Evolutionary conservation across 2,113 vertebrate species (phyloP), one percentile per base, ranked within the genome.

Genomic region (Amblyornis subalaris): DNA sequence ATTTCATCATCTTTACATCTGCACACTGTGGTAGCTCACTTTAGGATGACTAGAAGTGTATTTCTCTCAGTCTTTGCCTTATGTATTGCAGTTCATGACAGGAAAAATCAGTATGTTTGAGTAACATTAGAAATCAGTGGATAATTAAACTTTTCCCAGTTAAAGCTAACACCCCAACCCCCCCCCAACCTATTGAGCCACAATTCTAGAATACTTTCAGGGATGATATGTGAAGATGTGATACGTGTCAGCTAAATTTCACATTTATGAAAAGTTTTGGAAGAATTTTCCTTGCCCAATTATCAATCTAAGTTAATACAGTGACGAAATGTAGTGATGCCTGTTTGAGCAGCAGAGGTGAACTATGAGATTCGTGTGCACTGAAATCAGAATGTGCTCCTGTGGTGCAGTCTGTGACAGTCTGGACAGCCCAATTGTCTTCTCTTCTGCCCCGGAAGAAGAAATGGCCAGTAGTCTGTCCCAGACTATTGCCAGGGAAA

Each of bases 351-450:
- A 80, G 35, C 47, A 67, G 82, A 74, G 36, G 20, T 92, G 48
- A 66, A 28, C 40, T 50, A 6, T 31, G 1, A 1, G 17, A 10
- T 14, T 61, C 12, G 10, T 28, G 25, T 48, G 14, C 0, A 0
- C 44, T 76, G 61, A 60, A 35, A 94, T 33, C 33, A 71, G 33
- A 42, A 26, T 45, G 5, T 84, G 18, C 85, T 67, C 31, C 40
- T 42, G n/a, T 25, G 31, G 28, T 6, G 4, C 73, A 62, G 38
- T 40, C 50, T 48, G 31, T 55, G 54, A 7, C 25, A 42, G 20
- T 66, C 35, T 77, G 60, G 24, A 33, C 48, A 86, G 33, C 15
- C 7, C 9, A 58, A n/a, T 45, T 6, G 2, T 70, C 15, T 70
- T 80, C 33, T 12, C 23, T 81, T 78, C 45, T 87, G 28, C 48